Evolutionary conservation across 30 jellyfish, hydroid and myxozoan genomes (phyloP).

Genomic region (Clytia hemisphaerica): DNA sequence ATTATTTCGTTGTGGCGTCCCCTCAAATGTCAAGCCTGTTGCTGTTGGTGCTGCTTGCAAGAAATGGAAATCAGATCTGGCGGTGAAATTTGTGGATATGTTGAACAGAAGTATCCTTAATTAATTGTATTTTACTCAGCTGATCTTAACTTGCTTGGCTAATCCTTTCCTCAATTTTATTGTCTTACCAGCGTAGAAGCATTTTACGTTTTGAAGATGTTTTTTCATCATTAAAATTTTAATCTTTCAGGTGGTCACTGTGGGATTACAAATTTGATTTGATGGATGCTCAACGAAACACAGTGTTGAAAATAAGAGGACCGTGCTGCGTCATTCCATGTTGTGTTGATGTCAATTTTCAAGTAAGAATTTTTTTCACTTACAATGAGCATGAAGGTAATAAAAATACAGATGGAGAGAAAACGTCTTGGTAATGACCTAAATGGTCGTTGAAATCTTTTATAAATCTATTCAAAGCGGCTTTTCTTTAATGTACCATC

Average conservation of each 20-base stretch:
- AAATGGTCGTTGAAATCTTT: too few relatives aligned
- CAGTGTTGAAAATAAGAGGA: background rate
- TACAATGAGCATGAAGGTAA: too few relatives aligned
- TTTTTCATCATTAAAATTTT: background rate
- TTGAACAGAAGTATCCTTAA: background rate
- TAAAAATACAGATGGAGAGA: too few relatives aligned
- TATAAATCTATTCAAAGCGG: too few relatives aligned
- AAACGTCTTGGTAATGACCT: too few relatives aligned
- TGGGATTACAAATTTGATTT: constrained; percentile 12
- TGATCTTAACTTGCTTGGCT: too few relatives aligned
- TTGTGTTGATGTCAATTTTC: background rate
- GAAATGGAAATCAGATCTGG: constrained; percentile 27
- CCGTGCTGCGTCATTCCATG: background rate
- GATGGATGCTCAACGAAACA: background rate
- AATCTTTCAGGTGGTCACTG: constrained; percentile 1
- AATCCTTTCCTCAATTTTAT: too few relatives aligned
- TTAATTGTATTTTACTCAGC: background rate
- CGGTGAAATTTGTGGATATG: constrained; percentile 14
- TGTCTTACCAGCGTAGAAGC: background rate
- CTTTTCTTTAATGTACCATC: too few relatives aligned
- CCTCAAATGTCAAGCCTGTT: constrained; percentile 39
- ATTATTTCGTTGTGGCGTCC: constrained; percentile 50
- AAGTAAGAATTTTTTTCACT: too few relatives aligned
- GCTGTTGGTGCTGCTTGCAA: constrained; percentile 68
- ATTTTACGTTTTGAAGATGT: background rate